Evolutionary conservation across 2,888 invertebrate species (phyloP).

Genomic region (Macaria liturata): DNA sequence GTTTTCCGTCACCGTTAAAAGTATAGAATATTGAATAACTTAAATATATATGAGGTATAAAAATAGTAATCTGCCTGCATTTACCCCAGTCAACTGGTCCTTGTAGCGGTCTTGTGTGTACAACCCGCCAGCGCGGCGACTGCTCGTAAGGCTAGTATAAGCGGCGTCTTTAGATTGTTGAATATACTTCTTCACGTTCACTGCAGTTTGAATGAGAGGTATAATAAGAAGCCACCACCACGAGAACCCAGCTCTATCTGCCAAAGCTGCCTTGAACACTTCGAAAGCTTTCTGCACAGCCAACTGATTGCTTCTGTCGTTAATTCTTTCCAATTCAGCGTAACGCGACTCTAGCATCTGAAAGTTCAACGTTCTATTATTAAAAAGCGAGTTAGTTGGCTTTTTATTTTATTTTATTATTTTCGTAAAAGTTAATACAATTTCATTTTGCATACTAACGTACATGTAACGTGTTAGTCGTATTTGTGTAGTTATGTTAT

Average conservation of each 20-base stretch:
- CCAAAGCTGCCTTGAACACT: slow-evolving; percentile 3
- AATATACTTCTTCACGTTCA: not conserved
- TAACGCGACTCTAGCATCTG: slow-evolving; percentile 21
- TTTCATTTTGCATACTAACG: too few relatives aligned
- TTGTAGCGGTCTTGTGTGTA: not conserved
- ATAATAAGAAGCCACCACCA: slow-evolving; percentile 7
- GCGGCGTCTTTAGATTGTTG: slow-evolving; percentile 5
- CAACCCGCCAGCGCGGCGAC: slow-evolving; percentile 1
- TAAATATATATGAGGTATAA: too few relatives aligned
- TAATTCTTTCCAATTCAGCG: slow-evolving; percentile 21
- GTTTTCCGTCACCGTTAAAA: too few relatives aligned
- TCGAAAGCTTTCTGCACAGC: slow-evolving; percentile 9
- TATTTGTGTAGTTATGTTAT: too few relatives aligned
- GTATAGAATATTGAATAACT: too few relatives aligned
- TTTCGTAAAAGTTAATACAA: too few relatives aligned
- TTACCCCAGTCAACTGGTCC: slow-evolving; percentile 1
- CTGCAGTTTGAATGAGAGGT: slow-evolving; percentile 1
- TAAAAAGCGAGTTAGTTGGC: too few relatives aligned
- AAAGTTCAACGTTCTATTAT: not conserved
- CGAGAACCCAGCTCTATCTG: slow-evolving; percentile 5
- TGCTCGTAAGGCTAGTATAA: not conserved
- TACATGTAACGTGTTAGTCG: too few relatives aligned
- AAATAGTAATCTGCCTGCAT: not conserved
- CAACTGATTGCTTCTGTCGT: slow-evolving; percentile 14
- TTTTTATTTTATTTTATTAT: too few relatives aligned